Percentiles rank a stretch among this genome's conserved stretches.
Evolutionary conservation across 2,113 vertebrate species (phyloP).

Genomic region (Alouatta palliata): DNA sequence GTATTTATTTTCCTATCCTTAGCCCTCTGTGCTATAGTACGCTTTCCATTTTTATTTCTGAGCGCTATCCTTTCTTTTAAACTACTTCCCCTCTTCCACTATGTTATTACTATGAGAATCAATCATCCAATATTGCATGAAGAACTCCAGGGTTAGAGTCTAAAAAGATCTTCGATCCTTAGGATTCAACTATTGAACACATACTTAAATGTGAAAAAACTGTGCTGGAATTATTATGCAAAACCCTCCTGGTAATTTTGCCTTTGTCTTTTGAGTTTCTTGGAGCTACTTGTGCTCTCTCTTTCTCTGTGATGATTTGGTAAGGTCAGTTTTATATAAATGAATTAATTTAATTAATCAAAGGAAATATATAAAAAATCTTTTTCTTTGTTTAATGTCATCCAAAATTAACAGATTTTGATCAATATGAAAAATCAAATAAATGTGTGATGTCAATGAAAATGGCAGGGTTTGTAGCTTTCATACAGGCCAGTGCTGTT

Average conservation of each 20-base stretch:
- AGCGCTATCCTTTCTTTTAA: background rate
- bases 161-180: background rate
- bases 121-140: background rate
- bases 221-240: background rate
- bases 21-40: background rate
- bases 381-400: background rate
- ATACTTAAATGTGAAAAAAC: background rate
- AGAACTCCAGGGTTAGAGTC: background rate
- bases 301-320: background rate
- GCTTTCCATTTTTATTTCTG: background rate
- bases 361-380: background rate
- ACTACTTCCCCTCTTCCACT: background rate
- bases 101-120: background rate
- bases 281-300: background rate
- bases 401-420: background rate
- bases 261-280: background rate
- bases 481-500: background rate
- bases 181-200: background rate
- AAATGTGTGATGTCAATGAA: too few relatives aligned
- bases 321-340: background rate
- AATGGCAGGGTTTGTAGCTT: background rate
- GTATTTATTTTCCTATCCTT: too few relatives aligned
- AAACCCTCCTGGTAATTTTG: background rate
- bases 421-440: background rate
- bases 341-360: background rate